A percentile compares a stretch with the other conserved stretches of the same genome.
These are phyloP conservation scores for Lepidurus apus DNA, from an alignment of 1,140 invertebrate genomes.

Conservation along the genomic window DNA sequence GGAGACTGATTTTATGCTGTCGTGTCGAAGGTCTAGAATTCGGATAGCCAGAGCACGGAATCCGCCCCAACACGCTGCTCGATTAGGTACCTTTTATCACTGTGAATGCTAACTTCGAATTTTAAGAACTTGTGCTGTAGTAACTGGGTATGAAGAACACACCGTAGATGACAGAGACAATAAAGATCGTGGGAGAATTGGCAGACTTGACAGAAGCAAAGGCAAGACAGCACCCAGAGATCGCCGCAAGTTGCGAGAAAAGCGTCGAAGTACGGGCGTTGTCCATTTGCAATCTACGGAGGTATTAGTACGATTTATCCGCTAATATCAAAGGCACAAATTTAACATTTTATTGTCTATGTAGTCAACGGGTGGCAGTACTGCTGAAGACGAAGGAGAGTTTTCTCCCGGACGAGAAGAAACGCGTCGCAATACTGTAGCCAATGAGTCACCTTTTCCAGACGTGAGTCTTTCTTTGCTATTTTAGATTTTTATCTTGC, in stretches of 20 bases:
- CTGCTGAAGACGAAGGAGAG: conserved; percentile 56
- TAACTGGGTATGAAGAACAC: conserved; percentile 25
- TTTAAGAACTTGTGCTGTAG: not conserved
- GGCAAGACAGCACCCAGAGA: conserved; percentile 53
- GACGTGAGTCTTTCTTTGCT: conserved; percentile 24
- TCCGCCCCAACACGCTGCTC: conserved; percentile 42
- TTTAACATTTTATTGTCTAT: conserved; percentile 34
- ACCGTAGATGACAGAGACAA: conserved; percentile 28
- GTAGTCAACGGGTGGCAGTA: conserved; percentile 60
- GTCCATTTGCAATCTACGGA: conserved; percentile 60
- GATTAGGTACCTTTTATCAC: conserved; percentile 36
- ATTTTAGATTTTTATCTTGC: not conserved
- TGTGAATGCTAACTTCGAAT: not conserved
- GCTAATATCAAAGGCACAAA: not conserved
- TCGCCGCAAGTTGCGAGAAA: conserved; percentile 57
- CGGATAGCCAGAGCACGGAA: conserved; percentile 52
- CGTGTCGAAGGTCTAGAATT: conserved; percentile 51
- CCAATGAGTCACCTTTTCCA: conserved; percentile 26
- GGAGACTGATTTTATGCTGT: conserved; percentile 55
- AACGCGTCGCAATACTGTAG: conserved; percentile 48
- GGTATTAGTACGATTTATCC: conserved; percentile 44
- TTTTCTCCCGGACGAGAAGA: conserved; percentile 45
- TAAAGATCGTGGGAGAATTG: conserved; percentile 27
- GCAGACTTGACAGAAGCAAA: conserved; percentile 29
- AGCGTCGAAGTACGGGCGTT: conserved; percentile 58